phyloP scores from a whole-genome alignment of 2,113 vertebrate genomes.

The Melanostigma gelatinosum region DNA sequence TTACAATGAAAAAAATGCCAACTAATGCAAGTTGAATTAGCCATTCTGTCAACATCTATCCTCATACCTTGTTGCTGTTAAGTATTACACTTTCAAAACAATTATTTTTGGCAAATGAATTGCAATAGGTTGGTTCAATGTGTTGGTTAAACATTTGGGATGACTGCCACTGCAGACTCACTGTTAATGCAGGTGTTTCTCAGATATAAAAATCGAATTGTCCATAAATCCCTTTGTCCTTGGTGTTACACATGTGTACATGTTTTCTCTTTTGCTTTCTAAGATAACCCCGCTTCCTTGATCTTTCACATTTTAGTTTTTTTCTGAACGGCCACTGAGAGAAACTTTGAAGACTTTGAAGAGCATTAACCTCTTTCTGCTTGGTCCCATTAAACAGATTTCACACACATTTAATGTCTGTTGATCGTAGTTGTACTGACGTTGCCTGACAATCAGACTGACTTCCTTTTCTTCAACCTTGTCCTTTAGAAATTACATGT shows the following conservation, averaged over 20 bases:
- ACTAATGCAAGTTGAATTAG: not conserved
- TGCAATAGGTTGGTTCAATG: not conserved
- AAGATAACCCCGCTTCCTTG: not conserved
- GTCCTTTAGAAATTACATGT: not conserved
- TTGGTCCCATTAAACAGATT: not conserved
- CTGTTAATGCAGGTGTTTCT: not conserved
- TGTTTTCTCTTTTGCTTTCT: not conserved
- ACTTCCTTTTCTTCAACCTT: not conserved
- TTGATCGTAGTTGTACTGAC: not conserved
- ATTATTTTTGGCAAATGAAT: not conserved
- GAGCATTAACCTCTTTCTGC: not conserved
- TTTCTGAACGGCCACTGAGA: not conserved
- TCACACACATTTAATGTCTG: not conserved
- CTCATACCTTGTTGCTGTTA: not conserved
- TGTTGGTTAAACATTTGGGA: not conserved
- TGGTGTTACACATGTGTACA: not conserved
- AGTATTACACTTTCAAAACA: not conserved
- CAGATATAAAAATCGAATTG: not conserved
- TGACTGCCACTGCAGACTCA: not conserved
- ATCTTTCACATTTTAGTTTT: not conserved
- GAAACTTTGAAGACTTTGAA: not conserved
- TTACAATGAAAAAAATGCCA: constrained; percentile 3
- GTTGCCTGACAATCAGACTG: not conserved
- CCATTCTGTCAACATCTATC: not conserved
- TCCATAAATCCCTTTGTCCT: not conserved